Evolutionary conservation across 1,140 invertebrate species (phyloP).

Genomic region (Drosophila busckii): DNA sequence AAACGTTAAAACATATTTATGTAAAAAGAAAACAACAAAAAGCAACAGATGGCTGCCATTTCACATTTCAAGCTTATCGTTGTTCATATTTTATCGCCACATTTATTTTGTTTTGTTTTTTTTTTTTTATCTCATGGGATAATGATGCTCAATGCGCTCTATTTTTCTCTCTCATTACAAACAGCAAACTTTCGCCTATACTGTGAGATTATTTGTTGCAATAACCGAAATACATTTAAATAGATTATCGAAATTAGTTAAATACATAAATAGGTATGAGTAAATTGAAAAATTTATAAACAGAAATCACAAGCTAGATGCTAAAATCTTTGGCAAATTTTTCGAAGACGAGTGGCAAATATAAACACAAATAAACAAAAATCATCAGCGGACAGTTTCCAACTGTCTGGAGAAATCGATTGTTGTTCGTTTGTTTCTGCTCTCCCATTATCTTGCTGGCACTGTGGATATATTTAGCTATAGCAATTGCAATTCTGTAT

Average conservation of each 20-base stretch:
- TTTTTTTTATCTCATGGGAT: constrained; percentile 59
- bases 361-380: no score
- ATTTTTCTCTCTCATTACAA: constrained; percentile 45
- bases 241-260: no score
- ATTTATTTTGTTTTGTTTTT: constrained; percentile 6
- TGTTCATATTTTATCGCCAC: constrained; percentile 15
- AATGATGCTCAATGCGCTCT: constrained; percentile 52
- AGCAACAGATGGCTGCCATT: constrained; percentile 29
- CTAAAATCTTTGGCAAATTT: no score
- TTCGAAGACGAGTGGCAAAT: no score
- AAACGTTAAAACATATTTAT: constrained; percentile 73
- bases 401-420: no score
- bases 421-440: no score
- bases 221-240: no score
- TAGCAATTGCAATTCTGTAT: no score
- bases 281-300: constrained; percentile 39
- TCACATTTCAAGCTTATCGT: constrained; percentile 3
- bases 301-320: constrained; percentile 4
- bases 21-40: constrained; percentile 32
- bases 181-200: no score
- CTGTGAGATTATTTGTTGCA: constrained; percentile 34
- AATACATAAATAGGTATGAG: constrained; percentile 33
- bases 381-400: no score
- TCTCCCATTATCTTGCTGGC: no score
- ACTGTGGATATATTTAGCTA: no score